phyloP scores from a whole-genome alignment of 2,888 invertebrate species.

The Schizaphis graminum region DNA sequence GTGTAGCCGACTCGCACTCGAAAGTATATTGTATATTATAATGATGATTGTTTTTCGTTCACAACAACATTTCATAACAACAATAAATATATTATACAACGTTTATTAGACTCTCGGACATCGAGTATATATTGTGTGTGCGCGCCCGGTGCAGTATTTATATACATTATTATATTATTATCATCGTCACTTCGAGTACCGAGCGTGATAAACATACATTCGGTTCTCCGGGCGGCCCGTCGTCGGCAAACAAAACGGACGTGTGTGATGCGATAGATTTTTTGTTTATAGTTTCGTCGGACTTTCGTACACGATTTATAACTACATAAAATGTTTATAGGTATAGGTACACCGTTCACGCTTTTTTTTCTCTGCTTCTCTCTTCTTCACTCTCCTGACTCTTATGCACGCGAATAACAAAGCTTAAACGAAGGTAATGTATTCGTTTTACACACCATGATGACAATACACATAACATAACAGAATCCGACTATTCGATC shows the following conservation, averaged over 20 bases:
- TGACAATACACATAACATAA: neutral
- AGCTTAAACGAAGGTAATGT: neutral
- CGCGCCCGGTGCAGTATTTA: neutral
- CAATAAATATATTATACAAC: slow-evolving; percentile 31
- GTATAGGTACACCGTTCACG: neutral
- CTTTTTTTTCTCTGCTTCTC: neutral
- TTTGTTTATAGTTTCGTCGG: neutral
- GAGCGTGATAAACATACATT: neutral
- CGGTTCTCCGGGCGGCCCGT: neutral
- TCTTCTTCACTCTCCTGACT: too few species aligned
- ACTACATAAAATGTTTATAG: neutral
- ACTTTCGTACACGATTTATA: slow-evolving; percentile 1
- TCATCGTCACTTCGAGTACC: neutral
- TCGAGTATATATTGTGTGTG: neutral
- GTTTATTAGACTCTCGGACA: slow-evolving; percentile 36
- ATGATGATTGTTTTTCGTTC: slow-evolving; percentile 8
- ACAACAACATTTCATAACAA: slow-evolving; percentile 44
- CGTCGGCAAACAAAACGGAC: neutral
- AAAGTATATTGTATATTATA: neutral
- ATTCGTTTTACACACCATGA: neutral
- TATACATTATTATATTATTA: neutral
- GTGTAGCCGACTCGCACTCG: neutral
- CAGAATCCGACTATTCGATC: neutral
- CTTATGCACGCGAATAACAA: neutral
- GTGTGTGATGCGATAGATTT: neutral